phyloP scores from a whole-genome alignment of 2,113 vertebrate species.

The Tetrao urogallus region DNA sequence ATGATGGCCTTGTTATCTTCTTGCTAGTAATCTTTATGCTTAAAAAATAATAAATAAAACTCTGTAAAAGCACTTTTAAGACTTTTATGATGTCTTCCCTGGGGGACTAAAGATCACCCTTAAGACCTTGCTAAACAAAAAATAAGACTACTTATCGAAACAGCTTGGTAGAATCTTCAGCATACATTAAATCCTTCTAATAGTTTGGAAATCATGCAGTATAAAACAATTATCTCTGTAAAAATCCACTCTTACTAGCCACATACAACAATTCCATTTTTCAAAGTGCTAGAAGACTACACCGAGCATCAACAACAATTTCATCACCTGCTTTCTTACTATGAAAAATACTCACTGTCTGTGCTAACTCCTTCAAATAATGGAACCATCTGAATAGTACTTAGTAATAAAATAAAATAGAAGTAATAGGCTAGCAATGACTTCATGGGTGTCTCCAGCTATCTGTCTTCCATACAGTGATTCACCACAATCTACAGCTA shows the following conservation, averaged over 20 bases:
- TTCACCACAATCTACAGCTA: neutral
- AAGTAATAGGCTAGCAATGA: neutral
- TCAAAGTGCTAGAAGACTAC: constrained; percentile 6
- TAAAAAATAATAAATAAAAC: constrained; percentile 70
- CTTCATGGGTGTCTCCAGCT: neutral
- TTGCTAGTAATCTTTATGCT: constrained; percentile 55
- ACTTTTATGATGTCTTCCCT: constrained; percentile 59
- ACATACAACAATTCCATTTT: neutral
- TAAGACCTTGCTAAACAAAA: constrained; percentile 74
- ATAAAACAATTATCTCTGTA: constrained; percentile 52
- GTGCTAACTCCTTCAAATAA: neutral
- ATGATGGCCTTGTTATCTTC: constrained; percentile 73
- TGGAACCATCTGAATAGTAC: neutral
- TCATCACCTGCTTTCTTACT: constrained; percentile 8
- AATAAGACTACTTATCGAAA: constrained; percentile 56
- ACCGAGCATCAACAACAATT: neutral
- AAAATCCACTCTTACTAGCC: constrained; percentile 52
- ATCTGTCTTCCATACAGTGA: neutral
- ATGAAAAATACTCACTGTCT: constrained; percentile 17
- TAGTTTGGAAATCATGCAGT: constrained; percentile 37
- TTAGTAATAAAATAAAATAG: neutral
- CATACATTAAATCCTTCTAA: constrained; percentile 49
- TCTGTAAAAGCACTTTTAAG: constrained; percentile 64
- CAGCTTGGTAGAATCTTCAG: constrained; percentile 48
- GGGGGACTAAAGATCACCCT: constrained; percentile 62